Evolutionary conservation across 2,113 vertebrate genomes (phyloP).

Genomic region (Campylomormyrus tamandua): DNA sequence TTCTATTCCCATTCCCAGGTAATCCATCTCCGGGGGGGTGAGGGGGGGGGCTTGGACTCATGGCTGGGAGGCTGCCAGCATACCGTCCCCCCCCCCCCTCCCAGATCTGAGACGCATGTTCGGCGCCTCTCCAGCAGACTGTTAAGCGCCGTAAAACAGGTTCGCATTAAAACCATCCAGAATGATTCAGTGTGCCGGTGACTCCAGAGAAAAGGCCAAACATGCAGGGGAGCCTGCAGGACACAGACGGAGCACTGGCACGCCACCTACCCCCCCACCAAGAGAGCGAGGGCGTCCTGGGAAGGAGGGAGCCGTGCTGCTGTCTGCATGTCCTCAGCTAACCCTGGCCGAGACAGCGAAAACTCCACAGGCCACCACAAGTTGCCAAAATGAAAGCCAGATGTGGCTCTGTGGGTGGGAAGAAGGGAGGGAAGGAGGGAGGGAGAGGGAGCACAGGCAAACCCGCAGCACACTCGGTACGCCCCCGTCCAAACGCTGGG

Average conservation of each 20-base stretch:
- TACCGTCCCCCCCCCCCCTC: background rate
- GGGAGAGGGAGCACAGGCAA: background rate
- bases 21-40: background rate
- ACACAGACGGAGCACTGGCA: background rate
- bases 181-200: background rate
- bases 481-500: background rate
- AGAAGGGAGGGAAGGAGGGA: background rate
- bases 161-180: background rate
- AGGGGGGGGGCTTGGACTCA: background rate
- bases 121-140: background rate
- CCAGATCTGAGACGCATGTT: background rate
- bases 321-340: background rate
- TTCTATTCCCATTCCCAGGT: background rate
- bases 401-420: slow-evolving; percentile 13
- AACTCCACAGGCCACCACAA: background rate
- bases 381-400: slow-evolving; percentile 10
- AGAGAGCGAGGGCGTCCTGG: background rate
- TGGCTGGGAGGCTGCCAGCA: background rate
- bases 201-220: background rate
- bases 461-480: background rate
- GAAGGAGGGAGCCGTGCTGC: background rate
- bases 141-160: background rate
- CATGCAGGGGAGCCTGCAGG: background rate
- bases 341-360: background rate
- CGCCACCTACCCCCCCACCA: background rate